A percentile compares a stretch with the other conserved stretches of the same genome.
Evolutionary conservation across 2,888 invertebrate species (phyloP).

Genomic region (Agrochola circellaris): DNA sequence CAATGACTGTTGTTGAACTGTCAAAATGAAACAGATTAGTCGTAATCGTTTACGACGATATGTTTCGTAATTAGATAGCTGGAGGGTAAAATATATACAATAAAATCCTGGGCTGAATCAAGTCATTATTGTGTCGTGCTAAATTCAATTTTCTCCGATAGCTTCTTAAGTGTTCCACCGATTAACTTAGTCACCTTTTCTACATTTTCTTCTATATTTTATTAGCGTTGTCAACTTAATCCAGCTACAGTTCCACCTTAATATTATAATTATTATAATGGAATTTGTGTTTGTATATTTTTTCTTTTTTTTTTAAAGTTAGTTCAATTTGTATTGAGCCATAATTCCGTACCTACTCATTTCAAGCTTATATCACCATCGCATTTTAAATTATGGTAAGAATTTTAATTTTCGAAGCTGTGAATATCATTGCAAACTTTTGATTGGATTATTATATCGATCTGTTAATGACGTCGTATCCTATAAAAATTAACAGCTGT

Average conservation of each 20-base stretch:
- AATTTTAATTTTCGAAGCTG: neutral
- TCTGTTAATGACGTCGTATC: neutral
- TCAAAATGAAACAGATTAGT: too few relatives aligned
- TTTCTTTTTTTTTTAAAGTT: neutral
- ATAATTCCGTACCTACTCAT: neutral
- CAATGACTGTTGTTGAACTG: too few relatives aligned
- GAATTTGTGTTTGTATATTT: too few relatives aligned
- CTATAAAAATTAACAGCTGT: too few relatives aligned
- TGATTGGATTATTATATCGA: neutral
- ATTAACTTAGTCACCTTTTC: neutral
- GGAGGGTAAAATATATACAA: too few relatives aligned
- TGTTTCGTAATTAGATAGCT: too few relatives aligned
- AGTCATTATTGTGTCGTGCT: neutral
- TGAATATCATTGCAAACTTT: neutral
- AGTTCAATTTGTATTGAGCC: constrained; percentile 9
- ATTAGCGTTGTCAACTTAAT: constrained; percentile 8
- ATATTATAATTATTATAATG: too few relatives aligned
- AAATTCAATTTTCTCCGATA: neutral
- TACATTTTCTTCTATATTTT: constrained; percentile 14
- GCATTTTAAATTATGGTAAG: neutral
- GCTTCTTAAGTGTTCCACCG: constrained; percentile 15
- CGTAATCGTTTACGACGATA: too few relatives aligned
- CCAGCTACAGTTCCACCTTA: neutral
- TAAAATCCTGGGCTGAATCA: too few relatives aligned
- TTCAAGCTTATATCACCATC: neutral